Percentiles rank a stretch among this genome's conserved stretches.
Conservation (phyloP, 1,140 invertebrate species). For the Ceratitis capitata region DNA sequence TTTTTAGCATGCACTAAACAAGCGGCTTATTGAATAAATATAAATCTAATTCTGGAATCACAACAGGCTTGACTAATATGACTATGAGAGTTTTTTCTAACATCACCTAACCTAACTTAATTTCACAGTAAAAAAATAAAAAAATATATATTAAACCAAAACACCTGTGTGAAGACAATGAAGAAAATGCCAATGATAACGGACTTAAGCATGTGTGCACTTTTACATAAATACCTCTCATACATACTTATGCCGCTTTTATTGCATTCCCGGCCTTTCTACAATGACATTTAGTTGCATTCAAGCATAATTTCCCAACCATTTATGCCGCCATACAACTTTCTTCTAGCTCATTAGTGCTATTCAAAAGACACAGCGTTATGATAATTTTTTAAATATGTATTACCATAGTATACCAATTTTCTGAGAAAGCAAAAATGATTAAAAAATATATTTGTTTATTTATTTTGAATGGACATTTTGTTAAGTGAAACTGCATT, state of each 20-base stretch:
- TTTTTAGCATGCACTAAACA: too few relatives aligned
- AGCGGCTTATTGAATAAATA: too few relatives aligned
- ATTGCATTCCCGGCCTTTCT: too few relatives aligned
- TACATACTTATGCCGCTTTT: background rate
- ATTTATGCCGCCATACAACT: background rate
- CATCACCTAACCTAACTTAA: too few relatives aligned
- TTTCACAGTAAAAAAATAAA: too few relatives aligned
- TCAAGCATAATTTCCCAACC: background rate
- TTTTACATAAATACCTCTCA: background rate
- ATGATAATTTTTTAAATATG: background rate
- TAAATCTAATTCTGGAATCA: too few relatives aligned
- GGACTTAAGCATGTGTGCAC: background rate
- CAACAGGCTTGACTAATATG: too few relatives aligned
- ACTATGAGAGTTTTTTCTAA: too few relatives aligned
- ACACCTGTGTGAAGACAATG: background rate
- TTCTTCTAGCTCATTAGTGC: conserved; percentile 2
- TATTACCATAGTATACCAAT: background rate
- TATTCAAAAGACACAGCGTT: background rate
- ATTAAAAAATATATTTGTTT: background rate
- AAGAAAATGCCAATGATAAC: background rate
- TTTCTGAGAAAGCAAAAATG: background rate
- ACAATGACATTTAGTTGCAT: background rate
- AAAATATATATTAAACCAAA: too few relatives aligned
- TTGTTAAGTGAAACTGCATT: too few relatives aligned
- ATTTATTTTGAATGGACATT: too few relatives aligned